Percentiles rank a stretch among this genome's conserved stretches.
Conservation (phyloP, 2,113 vertebrate genomes). For the Amblyopsis rosae region DNA sequence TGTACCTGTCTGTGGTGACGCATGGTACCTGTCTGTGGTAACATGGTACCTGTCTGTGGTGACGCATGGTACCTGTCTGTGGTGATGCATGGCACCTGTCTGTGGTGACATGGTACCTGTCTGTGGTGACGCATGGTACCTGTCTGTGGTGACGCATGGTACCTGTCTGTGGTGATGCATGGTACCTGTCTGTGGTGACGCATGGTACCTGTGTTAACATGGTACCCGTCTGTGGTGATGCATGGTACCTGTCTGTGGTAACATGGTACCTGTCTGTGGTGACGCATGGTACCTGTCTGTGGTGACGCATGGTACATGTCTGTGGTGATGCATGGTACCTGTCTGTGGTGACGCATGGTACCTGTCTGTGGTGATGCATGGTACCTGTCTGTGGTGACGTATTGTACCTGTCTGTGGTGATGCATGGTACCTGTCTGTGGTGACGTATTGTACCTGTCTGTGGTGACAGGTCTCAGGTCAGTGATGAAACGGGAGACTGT, state of each 20-base stretch:
- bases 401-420: constrained; percentile 66
- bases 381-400: constrained; percentile 70
- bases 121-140: constrained; percentile 44
- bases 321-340: too few relatives aligned
- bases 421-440: constrained; percentile 66
- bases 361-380: constrained; percentile 17
- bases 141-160: too few relatives aligned
- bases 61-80: constrained; percentile 44
- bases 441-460: constrained; percentile 66
- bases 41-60: not conserved
- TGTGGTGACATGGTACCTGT: not conserved
- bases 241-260: constrained; percentile 49
- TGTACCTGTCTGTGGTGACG: constrained; percentile 42
- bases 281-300: not conserved
- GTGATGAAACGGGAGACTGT: constrained; percentile 73
- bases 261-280: constrained; percentile 16
- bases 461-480: constrained; percentile 66
- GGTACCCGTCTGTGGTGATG: not conserved
- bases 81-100: not conserved
- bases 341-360: constrained; percentile 61
- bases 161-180: not conserved
- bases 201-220: too few relatives aligned
- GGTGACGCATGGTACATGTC: too few relatives aligned
- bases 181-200: not conserved
- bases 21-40: not conserved